Conservation (phyloP, 2,113 vertebrate genomes). For the Nesospiza acunhae region DNA sequence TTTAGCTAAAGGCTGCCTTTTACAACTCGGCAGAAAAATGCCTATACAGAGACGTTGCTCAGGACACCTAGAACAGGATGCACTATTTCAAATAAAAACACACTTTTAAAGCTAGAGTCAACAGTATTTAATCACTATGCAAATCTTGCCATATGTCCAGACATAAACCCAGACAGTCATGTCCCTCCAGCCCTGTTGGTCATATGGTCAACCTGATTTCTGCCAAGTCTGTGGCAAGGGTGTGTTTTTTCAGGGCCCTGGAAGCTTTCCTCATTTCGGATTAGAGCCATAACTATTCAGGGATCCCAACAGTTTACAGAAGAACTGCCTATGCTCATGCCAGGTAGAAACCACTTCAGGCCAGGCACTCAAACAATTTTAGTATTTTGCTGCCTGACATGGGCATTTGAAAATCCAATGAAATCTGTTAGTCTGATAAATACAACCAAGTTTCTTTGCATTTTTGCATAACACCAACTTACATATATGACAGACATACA, state of each 20-base stretch:
- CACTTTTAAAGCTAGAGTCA: not conserved
- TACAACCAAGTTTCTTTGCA: not conserved
- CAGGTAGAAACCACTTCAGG: not conserved
- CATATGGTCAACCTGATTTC: not conserved
- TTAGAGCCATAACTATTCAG: not conserved
- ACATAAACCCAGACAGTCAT: not conserved
- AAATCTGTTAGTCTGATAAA: not conserved
- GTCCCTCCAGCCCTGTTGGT: not conserved
- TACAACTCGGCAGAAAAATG: not conserved
- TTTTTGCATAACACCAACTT: not conserved
- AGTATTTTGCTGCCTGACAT: not conserved
- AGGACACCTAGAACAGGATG: not conserved
- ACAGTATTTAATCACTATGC: not conserved
- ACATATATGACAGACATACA: not conserved
- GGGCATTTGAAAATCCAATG: not conserved
- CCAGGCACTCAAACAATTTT: not conserved
- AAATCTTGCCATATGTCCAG: not conserved
- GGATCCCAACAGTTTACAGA: not conserved
- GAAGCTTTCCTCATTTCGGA: not conserved
- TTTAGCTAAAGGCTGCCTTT: not conserved
- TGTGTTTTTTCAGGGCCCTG: not conserved
- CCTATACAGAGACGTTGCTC: not conserved
- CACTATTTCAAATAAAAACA: not conserved
- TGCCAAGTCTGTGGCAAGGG: not conserved
- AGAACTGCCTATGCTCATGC: not conserved